These are phyloP conservation scores for Actinemys pallida DNA, from an alignment of 2,113 vertebrate species.

Conservation along the genomic window DNA sequence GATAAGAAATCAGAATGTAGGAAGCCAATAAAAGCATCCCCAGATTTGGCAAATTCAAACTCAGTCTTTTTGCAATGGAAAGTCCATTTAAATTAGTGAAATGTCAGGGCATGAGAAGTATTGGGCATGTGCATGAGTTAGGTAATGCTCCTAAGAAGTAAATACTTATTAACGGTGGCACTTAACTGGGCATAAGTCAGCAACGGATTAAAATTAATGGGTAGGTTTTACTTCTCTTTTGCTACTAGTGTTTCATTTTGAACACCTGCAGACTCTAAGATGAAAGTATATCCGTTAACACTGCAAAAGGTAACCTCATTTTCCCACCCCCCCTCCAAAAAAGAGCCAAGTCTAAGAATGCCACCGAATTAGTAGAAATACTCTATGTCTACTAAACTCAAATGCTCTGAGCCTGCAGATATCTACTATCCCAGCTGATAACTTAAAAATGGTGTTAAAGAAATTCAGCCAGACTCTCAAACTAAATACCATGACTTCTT, in stretches of 20 bases:
- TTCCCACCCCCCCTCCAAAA: background rate
- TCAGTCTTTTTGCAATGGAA: background rate
- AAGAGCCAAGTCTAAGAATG: background rate
- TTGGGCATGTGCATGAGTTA: background rate
- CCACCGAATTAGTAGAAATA: background rate
- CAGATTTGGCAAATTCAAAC: background rate
- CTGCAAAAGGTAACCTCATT: background rate
- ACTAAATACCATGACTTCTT: background rate
- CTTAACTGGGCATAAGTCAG: background rate
- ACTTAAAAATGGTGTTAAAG: background rate
- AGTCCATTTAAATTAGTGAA: background rate
- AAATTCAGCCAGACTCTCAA: background rate
- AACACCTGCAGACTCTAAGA: background rate
- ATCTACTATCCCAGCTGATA: background rate
- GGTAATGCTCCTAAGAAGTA: background rate
- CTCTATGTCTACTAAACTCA: background rate
- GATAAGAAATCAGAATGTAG: background rate
- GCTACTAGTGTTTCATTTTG: accelerated
- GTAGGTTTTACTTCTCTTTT: background rate
- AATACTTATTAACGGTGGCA: background rate
- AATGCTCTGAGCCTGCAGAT: background rate
- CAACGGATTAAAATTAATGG: background rate
- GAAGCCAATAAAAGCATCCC: background rate
- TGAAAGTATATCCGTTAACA: background rate
- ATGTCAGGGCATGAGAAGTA: background rate